Base-by-base conservation (phyloP, 2,888 invertebrate genomes). In the Phasia obesa region DNA sequence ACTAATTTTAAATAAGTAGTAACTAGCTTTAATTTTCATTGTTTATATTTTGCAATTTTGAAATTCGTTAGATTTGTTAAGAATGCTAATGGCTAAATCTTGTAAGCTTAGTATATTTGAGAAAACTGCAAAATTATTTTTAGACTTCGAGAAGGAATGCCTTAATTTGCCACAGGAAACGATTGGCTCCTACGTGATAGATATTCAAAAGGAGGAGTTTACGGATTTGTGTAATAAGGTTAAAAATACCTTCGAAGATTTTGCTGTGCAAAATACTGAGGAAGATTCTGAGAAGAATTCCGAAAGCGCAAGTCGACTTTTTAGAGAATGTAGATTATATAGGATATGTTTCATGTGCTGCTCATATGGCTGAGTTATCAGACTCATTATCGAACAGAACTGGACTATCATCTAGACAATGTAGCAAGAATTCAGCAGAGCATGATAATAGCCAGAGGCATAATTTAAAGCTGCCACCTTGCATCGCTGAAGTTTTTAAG, bases 361-460 rank as follows among this genome's bases (percentile, higher is more conserved):
- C 53, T 15, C 15, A n/a, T n/a, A 53, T 53, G 53, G 53, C 25
- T 53, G 53, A 53, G 25, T 11, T 53, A n/a, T 25, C 53, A 5
- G 23, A 25, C 15, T 15, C 15, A 5, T 53, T 53, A 25, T 2
- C 15, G 5, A 25, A 53, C n/a, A 53, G 25, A 25, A 0, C 53
- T 3, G 25, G 13, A 4, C 7, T 53, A 4, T 25, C 25, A 17
- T 47, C 19, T 7, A 47, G 17, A 17, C 47, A 17, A 15, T 19
- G 17, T 19, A 19, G 47, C 4, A 47, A 17, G 6, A 47, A 19
- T 47, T 19, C 17, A 5, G 47, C 6, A 25, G 47, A 47, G 17
- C 17, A 6, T 6, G 17, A n/a, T 47, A 17, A 9, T 6, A 19
- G 17, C 17, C 47, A 47, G 13, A 17, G 25, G 7, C 55, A 55